Evolutionary conservation across 2,113 vertebrate species (phyloP).

Genomic region (Turdus rufiventris): DNA sequence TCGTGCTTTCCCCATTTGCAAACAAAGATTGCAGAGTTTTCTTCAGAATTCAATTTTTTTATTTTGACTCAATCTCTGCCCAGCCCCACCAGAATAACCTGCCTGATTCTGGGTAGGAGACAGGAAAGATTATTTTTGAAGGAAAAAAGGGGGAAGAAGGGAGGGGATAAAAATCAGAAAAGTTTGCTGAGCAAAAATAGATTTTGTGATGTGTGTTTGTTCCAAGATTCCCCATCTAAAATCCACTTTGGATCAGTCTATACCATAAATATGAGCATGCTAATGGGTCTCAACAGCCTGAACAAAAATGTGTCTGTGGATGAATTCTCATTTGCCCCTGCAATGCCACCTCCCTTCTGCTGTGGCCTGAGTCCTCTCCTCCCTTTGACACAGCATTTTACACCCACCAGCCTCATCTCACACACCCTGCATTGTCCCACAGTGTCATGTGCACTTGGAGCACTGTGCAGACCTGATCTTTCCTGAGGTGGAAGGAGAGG

Average conservation of each 20-base stretch:
- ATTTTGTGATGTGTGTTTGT: background rate
- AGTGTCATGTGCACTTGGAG: fast-evolving
- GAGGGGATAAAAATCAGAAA: background rate
- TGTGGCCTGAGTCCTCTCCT: fast-evolving
- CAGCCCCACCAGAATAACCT: background rate
- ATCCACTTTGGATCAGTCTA: background rate
- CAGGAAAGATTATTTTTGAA: background rate
- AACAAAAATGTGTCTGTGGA: background rate
- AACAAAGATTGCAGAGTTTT: background rate
- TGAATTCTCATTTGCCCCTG: background rate
- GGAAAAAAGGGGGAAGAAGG: background rate
- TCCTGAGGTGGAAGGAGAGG: background rate
- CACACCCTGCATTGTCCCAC: background rate
- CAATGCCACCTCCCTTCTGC: background rate
- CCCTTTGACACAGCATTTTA: background rate
- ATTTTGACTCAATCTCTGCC: background rate
- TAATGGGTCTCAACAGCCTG: background rate
- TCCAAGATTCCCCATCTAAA: background rate
- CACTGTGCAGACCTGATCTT: fast-evolving
- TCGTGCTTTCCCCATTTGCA: background rate
- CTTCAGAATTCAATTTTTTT: background rate
- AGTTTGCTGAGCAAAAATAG: background rate
- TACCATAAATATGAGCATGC: fast-evolving
- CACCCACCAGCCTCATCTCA: background rate
- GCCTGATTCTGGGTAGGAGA: background rate